These are phyloP conservation scores for Nephrotoma guestfalica DNA, from an alignment of 2,888 invertebrate genomes.

Conservation along the genomic window DNA sequence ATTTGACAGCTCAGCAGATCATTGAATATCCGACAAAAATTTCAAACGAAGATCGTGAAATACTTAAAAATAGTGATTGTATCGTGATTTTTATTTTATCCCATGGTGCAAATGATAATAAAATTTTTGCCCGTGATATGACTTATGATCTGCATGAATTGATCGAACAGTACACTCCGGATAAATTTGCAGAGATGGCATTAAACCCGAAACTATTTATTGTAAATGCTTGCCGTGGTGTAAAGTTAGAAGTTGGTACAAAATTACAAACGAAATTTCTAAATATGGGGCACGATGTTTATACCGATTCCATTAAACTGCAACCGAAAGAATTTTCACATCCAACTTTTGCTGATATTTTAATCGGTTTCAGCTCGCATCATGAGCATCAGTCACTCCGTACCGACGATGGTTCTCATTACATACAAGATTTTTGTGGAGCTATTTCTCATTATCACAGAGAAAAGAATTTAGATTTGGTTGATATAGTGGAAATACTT, in stretches of 20 bases:
- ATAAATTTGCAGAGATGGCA: neutral
- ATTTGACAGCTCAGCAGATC: no score
- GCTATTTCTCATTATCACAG: neutral
- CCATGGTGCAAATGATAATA: no score
- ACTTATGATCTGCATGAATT: no score
- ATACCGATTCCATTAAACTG: neutral
- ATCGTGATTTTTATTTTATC: no score
- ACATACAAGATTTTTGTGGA: neutral
- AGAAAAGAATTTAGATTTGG: no score
- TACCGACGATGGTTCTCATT: neutral
- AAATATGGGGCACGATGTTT: no score
- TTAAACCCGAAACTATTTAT: neutral
- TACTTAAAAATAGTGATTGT: no score
- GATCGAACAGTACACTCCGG: no score
- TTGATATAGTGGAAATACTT: no score
- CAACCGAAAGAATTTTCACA: neutral
- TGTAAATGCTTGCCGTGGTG: neutral
- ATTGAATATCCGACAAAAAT: no score
- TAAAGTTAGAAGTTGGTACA: neutral
- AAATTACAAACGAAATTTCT: neutral
- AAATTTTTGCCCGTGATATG: no score
- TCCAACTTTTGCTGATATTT: neutral
- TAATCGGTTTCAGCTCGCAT: neutral
- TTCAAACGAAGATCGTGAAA: no score
- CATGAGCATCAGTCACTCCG: neutral